Conservation (phyloP, 37 sponge, comb jelly and placozoan species). For the Ianthella basta region DNA sequence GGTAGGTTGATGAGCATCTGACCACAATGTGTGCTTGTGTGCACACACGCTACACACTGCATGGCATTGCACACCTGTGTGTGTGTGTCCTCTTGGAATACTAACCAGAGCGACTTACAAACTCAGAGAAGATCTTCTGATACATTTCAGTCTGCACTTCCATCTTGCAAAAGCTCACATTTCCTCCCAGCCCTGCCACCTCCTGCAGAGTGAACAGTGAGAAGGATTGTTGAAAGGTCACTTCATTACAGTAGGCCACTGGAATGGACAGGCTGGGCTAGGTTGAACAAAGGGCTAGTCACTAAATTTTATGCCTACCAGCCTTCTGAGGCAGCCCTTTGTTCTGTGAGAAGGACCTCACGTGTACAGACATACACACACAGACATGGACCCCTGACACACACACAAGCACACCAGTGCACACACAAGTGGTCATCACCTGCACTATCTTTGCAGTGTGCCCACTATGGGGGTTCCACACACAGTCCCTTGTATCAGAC, state of each 20-base stretch:
- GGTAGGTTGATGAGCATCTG: too few species aligned
- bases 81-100: neutral
- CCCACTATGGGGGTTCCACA: slow-evolving; percentile 28
- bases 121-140: slow-evolving; percentile 47
- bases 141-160: slow-evolving; percentile 61
- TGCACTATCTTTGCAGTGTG: neutral
- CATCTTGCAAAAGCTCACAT: slow-evolving; percentile 61
- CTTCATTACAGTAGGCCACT: too few species aligned
- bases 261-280: too few species aligned
- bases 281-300: too few species aligned
- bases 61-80: neutral
- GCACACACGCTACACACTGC: too few species aligned
- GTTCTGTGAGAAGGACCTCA: neutral
- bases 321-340: too few species aligned
- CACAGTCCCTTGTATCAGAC: slow-evolving; percentile 14
- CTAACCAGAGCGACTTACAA: slow-evolving; percentile 42
- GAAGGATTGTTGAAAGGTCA: too few species aligned
- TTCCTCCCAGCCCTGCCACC: slow-evolving; percentile 75
- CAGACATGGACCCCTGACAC: too few species aligned
- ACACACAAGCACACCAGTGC: slow-evolving; percentile 6
- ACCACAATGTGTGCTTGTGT: too few species aligned
- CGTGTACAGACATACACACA: neutral
- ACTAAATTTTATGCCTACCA: too few species aligned
- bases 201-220: slow-evolving; percentile 39
- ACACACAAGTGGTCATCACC: slow-evolving; percentile 13